Evolutionary conservation across 2,888 invertebrate species (phyloP).

Genomic region (Microchrysa polita): DNA sequence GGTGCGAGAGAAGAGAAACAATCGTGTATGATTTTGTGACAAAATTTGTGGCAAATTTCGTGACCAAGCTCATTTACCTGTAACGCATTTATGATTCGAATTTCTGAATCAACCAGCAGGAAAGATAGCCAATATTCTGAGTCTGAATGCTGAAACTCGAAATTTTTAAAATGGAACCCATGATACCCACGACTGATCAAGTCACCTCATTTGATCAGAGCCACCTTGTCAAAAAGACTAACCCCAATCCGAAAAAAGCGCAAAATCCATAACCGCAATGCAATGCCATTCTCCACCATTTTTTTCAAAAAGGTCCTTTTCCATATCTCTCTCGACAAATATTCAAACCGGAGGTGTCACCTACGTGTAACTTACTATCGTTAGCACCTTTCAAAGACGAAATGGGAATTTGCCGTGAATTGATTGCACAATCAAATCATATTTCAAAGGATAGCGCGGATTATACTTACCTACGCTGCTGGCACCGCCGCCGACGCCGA

Average conservation of each 20-base stretch:
- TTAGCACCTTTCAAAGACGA: constrained; percentile 13
- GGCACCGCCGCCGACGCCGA: too few relatives aligned
- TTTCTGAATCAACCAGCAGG: too few relatives aligned
- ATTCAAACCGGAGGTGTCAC: background rate
- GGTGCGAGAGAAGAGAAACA: background rate
- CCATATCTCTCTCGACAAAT: background rate
- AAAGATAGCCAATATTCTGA: too few relatives aligned
- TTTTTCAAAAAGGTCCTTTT: background rate
- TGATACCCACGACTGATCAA: too few relatives aligned
- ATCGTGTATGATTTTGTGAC: background rate
- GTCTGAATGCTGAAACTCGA: too few relatives aligned
- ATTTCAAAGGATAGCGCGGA: constrained; percentile 35
- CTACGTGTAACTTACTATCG: background rate
- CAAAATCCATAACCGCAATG: too few relatives aligned
- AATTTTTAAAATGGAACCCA: too few relatives aligned
- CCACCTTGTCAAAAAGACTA: background rate
- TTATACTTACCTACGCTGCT: too few relatives aligned
- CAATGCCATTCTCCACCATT: background rate
- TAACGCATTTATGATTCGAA: too few relatives aligned
- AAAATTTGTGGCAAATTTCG: background rate
- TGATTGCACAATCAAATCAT: constrained; percentile 41
- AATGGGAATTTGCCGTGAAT: constrained; percentile 35
- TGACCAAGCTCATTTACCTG: background rate
- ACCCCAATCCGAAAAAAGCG: too few relatives aligned
- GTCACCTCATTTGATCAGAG: background rate